Percentiles rank a stretch among this genome's conserved stretches.
Evolutionary conservation across 1,140 invertebrate genomes (phyloP).

Genomic region (Ceratosolen solmsi): DNA sequence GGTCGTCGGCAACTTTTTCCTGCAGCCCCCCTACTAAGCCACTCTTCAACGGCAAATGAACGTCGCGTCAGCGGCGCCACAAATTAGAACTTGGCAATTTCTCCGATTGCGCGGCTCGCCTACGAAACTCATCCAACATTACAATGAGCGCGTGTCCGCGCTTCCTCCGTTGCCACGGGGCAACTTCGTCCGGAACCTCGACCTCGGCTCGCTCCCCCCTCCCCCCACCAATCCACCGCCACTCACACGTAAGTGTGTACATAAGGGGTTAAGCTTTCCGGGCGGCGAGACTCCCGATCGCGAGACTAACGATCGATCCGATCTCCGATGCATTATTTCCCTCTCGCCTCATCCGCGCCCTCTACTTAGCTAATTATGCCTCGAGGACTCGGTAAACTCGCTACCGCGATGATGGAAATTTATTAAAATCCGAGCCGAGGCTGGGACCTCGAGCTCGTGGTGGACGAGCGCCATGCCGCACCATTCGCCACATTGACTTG

Average conservation of each 20-base stretch:
- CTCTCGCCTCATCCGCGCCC: too few species aligned
- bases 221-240: constrained; percentile 30
- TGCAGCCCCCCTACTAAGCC: not conserved
- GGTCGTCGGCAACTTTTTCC: not conserved
- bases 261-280: constrained; percentile 58
- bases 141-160: constrained; percentile 49
- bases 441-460: too few species aligned
- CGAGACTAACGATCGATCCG: too few species aligned
- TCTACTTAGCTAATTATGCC: not conserved
- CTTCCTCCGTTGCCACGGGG: constrained; percentile 52
- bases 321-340: too few species aligned
- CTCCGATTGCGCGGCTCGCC: constrained; percentile 49
- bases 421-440: too few species aligned
- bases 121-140: not conserved
- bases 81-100: constrained; percentile 61
- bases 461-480: too few species aligned
- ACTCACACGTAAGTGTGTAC: constrained; percentile 57
- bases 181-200: not conserved
- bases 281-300: constrained; percentile 53
- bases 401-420: not conserved
- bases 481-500: too few species aligned
- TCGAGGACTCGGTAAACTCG: not conserved
- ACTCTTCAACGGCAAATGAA: not conserved
- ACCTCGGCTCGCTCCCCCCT: too few species aligned
- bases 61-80: constrained; percentile 40